Evolutionary conservation across 2,888 invertebrate species (phyloP).

Genomic region (Thymelicus lineola): DNA sequence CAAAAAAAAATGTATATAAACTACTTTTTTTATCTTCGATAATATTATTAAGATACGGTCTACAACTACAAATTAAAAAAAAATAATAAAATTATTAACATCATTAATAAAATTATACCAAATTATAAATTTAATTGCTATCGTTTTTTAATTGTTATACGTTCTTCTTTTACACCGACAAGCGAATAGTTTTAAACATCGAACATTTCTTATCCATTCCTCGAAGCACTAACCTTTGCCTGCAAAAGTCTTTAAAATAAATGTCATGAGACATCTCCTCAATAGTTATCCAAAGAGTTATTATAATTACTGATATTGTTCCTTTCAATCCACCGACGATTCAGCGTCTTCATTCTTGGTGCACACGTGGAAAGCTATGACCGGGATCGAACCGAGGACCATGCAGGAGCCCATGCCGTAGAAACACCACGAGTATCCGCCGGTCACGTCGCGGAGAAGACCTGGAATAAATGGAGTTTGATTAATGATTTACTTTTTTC

Average conservation of each 20-base stretch:
- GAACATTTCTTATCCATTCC: too few species aligned
- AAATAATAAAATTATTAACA: too few species aligned
- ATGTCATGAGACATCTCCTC: background rate
- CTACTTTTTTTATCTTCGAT: too few species aligned
- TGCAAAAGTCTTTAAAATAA: background rate
- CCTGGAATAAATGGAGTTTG: constrained; percentile 65
- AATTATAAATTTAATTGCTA: too few species aligned
- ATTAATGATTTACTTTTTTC: too few species aligned
- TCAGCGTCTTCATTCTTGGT: constrained; percentile 74
- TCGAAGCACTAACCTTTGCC: background rate
- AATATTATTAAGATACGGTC: too few species aligned
- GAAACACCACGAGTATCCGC: constrained; percentile 89
- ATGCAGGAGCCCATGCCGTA: constrained; percentile 92
- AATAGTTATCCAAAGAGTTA: constrained; percentile 25
- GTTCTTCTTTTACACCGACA: too few species aligned
- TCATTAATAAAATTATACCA: too few species aligned
- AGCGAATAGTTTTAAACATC: too few species aligned
- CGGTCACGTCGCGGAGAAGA: constrained; percentile 87
- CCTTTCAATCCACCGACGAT: constrained; percentile 66
- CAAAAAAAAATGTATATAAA: too few species aligned
- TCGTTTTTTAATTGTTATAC: too few species aligned
- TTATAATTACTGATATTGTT: constrained; percentile 12
- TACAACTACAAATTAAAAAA: too few species aligned
- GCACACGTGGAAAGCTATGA: constrained; percentile 80
- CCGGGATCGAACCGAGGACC: constrained; percentile 88